Conservation (phyloP, 2,113 vertebrate genomes). For the Gobiocypris rarus region DNA sequence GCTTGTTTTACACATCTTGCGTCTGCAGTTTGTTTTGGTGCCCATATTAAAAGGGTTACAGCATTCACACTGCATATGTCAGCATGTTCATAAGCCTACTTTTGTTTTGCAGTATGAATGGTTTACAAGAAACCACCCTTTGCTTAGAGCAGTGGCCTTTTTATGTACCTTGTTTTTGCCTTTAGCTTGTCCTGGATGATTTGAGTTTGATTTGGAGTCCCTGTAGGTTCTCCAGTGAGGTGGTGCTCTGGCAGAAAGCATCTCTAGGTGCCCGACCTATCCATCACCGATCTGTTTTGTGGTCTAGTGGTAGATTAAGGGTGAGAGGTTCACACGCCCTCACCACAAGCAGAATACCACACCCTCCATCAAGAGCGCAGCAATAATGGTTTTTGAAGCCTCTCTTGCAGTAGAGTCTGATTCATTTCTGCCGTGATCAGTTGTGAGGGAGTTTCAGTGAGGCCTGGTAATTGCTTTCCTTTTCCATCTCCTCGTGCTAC, state of each 20-base stretch:
- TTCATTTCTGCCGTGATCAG: constrained; percentile 61
- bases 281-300: constrained; percentile 41
- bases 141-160: neutral
- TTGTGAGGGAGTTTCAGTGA: constrained; percentile 51
- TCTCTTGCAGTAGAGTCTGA: constrained; percentile 49
- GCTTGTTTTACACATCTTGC: neutral
- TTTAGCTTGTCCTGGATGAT: neutral
- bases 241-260: constrained; percentile 12
- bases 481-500: constrained; percentile 34
- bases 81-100: neutral
- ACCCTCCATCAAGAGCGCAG: constrained; percentile 8
- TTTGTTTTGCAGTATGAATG: neutral
- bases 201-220: constrained; percentile 4
- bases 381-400: constrained; percentile 56
- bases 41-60: neutral
- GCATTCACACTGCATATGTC: neutral
- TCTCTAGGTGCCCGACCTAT: constrained; percentile 38
- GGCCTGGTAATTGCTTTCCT: constrained; percentile 60
- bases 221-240: neutral
- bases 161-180: neutral
- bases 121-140: neutral
- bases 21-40: neutral
- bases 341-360: constrained; percentile 21
- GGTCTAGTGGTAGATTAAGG: constrained; percentile 49
- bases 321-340: constrained; percentile 36